A percentile compares a stretch with the other conserved stretches of the same genome.
Evolutionary conservation across 2,113 vertebrate species (phyloP).

Genomic region (mouse (Mus musculus)): GRCm39 chr11:38449501-38450000

Average conservation of each 20-base stretch:
- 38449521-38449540: not conserved
- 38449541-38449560: not conserved
- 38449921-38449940: not conserved
- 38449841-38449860: not conserved
- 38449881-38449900: not conserved
- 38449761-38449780: not conserved
- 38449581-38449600: not conserved
- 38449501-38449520: not conserved
- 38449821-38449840: not conserved
- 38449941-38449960: not conserved
- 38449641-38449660: not conserved
- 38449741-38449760: not conserved
- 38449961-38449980: not conserved
- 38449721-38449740: not conserved
- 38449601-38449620: not conserved
- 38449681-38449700: not conserved
- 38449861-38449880: not conserved
- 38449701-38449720: not conserved
- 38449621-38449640: not conserved
- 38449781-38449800: not conserved
- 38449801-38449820: not conserved
- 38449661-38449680: not conserved
- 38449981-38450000: not conserved
- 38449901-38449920: not conserved
- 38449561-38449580: not conserved